These are phyloP conservation scores for Atrichornis clamosus DNA, from an alignment of 2,113 vertebrate genomes.

Conservation along the genomic window DNA sequence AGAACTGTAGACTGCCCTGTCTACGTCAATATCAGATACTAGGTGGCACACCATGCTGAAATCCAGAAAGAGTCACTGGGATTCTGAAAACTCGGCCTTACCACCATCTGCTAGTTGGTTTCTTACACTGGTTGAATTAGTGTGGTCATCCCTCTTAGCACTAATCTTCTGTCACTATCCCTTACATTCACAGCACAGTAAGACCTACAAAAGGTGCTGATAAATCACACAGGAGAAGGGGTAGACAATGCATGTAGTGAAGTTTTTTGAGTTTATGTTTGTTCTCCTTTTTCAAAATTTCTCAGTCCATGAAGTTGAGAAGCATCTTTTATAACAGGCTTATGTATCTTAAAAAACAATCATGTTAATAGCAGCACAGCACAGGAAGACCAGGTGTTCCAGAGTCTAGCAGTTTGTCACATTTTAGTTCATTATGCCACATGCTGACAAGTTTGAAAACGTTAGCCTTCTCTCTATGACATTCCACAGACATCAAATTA, in stretches of 20 bases:
- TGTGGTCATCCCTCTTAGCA: neutral
- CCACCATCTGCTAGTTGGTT: neutral
- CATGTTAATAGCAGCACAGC: neutral
- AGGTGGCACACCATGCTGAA: neutral
- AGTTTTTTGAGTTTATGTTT: neutral
- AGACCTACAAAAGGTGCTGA: neutral
- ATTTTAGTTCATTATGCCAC: neutral
- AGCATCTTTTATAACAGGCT: neutral
- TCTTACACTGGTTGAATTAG: neutral
- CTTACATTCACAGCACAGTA: neutral
- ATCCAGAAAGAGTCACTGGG: neutral
- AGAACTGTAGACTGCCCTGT: neutral
- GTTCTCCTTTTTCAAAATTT: neutral
- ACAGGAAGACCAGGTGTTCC: constrained; percentile 7
- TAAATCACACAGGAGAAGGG: neutral
- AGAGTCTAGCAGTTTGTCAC: neutral
- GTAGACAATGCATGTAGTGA: neutral
- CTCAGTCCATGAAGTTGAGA: neutral
- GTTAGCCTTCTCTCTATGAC: neutral
- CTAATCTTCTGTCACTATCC: neutral
- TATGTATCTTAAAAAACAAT: neutral
- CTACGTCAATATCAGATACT: neutral
- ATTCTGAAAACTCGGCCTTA: neutral
- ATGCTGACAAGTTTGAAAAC: neutral
- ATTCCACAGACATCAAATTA: neutral